Conservation (phyloP, 2,113 vertebrate genomes). For the Cnemophilus loriae region DNA sequence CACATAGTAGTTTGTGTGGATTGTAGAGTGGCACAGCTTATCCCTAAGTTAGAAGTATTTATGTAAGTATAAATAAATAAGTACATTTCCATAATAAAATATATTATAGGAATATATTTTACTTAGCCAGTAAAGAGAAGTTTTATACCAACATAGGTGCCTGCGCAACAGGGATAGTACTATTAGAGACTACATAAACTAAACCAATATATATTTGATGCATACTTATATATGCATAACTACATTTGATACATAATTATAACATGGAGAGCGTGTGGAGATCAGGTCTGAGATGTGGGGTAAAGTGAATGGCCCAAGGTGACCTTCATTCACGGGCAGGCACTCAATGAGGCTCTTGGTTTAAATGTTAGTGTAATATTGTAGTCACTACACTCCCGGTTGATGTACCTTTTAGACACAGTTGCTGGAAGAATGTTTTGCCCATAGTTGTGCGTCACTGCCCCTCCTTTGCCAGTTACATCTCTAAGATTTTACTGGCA, state of each 20-base stretch:
- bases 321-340: not conserved
- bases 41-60: not conserved
- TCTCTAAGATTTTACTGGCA: not conserved
- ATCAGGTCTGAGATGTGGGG: not conserved
- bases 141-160: not conserved
- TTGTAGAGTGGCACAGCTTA: not conserved
- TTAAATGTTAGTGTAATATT: not conserved
- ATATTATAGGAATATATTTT: not conserved
- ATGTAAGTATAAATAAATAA: not conserved
- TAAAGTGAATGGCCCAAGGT: not conserved
- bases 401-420: not conserved
- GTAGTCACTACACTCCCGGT: not conserved
- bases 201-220: not conserved
- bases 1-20: not conserved
- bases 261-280: not conserved
- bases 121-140: not conserved
- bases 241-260: not conserved
- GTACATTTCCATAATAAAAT: not conserved
- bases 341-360: not conserved
- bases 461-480: not conserved
- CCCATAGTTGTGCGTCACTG: too few relatives aligned
- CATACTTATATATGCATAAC: not conserved
- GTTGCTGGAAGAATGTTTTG: not conserved
- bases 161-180: not conserved
- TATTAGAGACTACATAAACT: not conserved